Base-by-base conservation (phyloP, 2,888 invertebrate genomes). In the Stenurella melanura region DNA sequence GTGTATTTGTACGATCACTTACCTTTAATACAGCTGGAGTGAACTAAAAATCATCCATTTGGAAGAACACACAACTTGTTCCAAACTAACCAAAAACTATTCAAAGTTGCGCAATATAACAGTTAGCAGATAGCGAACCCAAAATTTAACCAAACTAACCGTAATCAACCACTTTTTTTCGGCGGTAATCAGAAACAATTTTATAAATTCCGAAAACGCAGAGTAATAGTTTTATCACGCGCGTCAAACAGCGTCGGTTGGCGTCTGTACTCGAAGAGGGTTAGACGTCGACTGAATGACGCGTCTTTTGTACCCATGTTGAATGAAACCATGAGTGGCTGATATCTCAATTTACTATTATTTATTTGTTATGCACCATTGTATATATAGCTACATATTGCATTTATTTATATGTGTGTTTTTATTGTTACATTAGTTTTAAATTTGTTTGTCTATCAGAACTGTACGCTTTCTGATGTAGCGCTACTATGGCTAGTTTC, bases 211-310 rank as follows among this genome's bases (percentile, higher is more conserved):
- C 57, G 57, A 34, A 50, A 54, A 50, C 10, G 54, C 72, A 26
- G 19, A 9, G n/a, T 12, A 54, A 61, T 60, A 71, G n/a, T 42
- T 71, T 30, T 30, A 19, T 15, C 60, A 18, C 38, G 57, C 72
- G 72, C 42, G 42, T 17, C 18, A 42, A 26, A 42, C 70, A 30
- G 63, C 72, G 61, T 68, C 61, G 61, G 69, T 58, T 18, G 67
- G 68, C 75, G 77, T 77, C 74, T 71, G 56, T 19, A 56, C 75
- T 72, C 56, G 34, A 71, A 54, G 63, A 75, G 68, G 71, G 75
- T 75, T 75, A 66, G 68, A 42, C 75, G 71, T 72, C 75, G 74
- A 75, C 75, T 77, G 77, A 75, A 61, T 57, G 73, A 64, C 57
- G 76, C 76, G 38, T 70, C 77, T 70, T 74, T 66, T 21, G 42